Evolutionary conservation across 2,797 vertebrate species (phyloP), one percentile per base, ranked within the genome.

Genomic region (Balearica regulorum): DNA sequence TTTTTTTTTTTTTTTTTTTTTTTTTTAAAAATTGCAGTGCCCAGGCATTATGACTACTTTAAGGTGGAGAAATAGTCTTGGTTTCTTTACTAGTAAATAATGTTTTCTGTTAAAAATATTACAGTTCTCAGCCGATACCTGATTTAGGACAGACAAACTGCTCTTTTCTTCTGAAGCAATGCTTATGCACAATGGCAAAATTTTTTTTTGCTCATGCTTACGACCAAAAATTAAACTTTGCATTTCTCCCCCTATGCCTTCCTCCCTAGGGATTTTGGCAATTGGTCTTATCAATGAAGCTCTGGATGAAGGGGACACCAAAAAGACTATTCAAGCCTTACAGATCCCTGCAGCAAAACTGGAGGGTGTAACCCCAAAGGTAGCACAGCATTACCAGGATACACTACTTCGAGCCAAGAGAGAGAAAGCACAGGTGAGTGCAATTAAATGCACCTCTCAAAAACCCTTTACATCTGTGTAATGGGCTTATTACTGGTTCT

Each of bases 321-420:
- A 83, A 69, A 99, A 98, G 97, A 99, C 99, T 0, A 97, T 99
- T 97, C 98, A 98, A 51, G 98, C 98, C 41, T 97, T 99, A 80
- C 99, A 99, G 97, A 98, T 98, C 87, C 98, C 99, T 2, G 98
- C 99, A 1, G 99, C 99, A 83, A 99, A 99, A 95, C 97, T 99
- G 13, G 98, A 98, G 4, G 99, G 98, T 1, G 99, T 99, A 70
- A 98, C 97, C 15, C 98, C 98, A 2, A 97, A 98, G 2, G 98
- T 99, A 73, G 99, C 99, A n/a, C 99, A 99, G 96, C 99, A 99
- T 97, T 99, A 99, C 97, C 99, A 99, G 22, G 99, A 99, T 83
- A 99, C 98, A 0, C 98, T 99, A 46, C 98, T 99, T 94, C 98
- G 99, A 94, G 98, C 99, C 9, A 99, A 99, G 95, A 97, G 99